Percentiles rank a stretch among this genome's conserved stretches.
Conservation (phyloP, 2,888 invertebrate genomes). For the Calameuta pallipes region DNA sequence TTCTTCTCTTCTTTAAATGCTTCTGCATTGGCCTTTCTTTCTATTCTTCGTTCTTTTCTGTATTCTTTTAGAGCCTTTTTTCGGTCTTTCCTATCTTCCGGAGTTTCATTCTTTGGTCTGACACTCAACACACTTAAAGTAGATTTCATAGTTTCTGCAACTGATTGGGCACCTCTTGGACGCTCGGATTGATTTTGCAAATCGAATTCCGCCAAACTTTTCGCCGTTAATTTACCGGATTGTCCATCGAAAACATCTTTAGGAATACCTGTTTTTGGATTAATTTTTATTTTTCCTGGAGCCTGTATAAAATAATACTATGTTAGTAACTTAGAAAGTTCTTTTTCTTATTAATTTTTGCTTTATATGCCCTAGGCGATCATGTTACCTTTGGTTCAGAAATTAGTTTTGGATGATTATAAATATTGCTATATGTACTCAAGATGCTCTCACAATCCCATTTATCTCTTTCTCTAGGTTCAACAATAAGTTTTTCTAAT, state of each 20-base stretch:
- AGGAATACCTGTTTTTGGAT: conserved; percentile 81
- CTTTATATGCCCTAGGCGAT: neutral
- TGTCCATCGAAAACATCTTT: conserved; percentile 72
- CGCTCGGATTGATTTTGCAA: conserved; percentile 59
- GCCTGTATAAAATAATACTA: conserved; percentile 58
- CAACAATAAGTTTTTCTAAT: conserved; percentile 72
- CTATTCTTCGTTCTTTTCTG: conserved; percentile 80
- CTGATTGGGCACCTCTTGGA: conserved; percentile 69
- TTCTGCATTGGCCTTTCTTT: conserved; percentile 82
- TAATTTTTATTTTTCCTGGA: conserved; percentile 75
- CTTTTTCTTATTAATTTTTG: neutral
- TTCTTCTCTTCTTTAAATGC: conserved; percentile 91
- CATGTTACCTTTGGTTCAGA: conserved; percentile 74
- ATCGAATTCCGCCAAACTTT: conserved; percentile 76
- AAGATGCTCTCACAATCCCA: conserved; percentile 95
- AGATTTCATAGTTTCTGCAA: conserved; percentile 75
- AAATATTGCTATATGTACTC: conserved; percentile 89
- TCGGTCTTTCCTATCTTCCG: conserved; percentile 81
- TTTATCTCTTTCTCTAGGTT: conserved; percentile 74
- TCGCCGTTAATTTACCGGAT: conserved; percentile 74
- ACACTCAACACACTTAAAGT: conserved; percentile 77
- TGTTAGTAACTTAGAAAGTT: conserved; percentile 2
- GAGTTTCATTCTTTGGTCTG: conserved; percentile 80
- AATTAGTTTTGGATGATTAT: conserved; percentile 92
- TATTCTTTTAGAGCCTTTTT: conserved; percentile 84